phyloP scores from a whole-genome alignment of 2,888 invertebrate species.

The Nudaria mundana region DNA sequence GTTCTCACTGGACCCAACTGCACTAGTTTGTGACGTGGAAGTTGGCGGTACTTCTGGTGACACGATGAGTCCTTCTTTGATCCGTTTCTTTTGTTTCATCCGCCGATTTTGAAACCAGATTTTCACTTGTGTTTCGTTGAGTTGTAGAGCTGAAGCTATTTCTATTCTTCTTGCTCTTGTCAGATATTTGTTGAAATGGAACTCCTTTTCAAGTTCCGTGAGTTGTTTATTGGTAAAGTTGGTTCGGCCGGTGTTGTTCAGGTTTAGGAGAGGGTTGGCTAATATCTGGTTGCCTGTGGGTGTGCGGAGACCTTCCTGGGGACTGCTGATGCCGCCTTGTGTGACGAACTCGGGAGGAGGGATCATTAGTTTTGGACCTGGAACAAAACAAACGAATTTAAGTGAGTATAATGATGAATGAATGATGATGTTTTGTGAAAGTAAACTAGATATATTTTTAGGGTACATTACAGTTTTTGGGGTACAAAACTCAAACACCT shows the following conservation, averaged over 20 bases:
- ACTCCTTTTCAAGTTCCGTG: slow-evolving; percentile 99
- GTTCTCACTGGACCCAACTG: slow-evolving; percentile 84
- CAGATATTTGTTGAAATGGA: slow-evolving; percentile 99
- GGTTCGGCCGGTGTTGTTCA: slow-evolving; percentile 95
- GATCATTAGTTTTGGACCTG: slow-evolving; percentile 85
- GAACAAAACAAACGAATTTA: slow-evolving; percentile 46
- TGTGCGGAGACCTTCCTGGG: slow-evolving; percentile 71
- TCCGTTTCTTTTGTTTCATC: slow-evolving; percentile 99
- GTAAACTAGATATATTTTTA: no score
- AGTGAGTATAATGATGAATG: neutral
- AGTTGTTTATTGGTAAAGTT: slow-evolving; percentile 99
- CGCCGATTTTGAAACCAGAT: slow-evolving; percentile 99
- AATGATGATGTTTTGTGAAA: neutral
- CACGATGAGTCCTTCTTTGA: slow-evolving; percentile 93
- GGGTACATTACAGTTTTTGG: no score
- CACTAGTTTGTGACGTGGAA: slow-evolving; percentile 58
- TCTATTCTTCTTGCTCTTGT: slow-evolving; percentile 98
- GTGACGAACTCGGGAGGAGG: slow-evolving; percentile 75
- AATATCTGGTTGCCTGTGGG: slow-evolving; percentile 73
- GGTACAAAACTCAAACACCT: neutral
- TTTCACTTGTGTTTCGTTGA: slow-evolving; percentile 98
- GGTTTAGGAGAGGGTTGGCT: slow-evolving; percentile 70
- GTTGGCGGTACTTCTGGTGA: slow-evolving; percentile 76
- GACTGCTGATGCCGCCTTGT: slow-evolving; percentile 73
- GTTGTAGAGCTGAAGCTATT: slow-evolving; percentile 96